Percentiles rank a stretch among this genome's conserved stretches.
These are phyloP conservation scores for Phthorimaea operculella DNA, from an alignment of 1,140 invertebrate genomes.

Conservation along the genomic window DNA sequence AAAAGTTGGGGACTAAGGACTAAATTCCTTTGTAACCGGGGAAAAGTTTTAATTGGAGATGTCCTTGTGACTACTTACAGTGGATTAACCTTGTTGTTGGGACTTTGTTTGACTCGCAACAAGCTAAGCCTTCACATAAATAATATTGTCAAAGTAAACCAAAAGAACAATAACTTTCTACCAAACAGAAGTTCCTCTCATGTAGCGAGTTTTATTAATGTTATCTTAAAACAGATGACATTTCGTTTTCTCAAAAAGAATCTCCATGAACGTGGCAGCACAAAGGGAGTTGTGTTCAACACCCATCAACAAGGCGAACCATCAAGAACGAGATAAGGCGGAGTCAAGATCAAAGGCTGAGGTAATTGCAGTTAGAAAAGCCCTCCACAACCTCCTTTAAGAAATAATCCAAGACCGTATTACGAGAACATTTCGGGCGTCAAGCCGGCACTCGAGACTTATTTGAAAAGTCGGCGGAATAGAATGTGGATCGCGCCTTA, in stretches of 20 bases:
- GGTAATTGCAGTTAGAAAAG: not conserved
- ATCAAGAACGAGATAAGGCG: not conserved
- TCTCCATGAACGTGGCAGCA: not conserved
- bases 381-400: not conserved
- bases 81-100: not conserved
- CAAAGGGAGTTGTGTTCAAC: not conserved
- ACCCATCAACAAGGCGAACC: not conserved
- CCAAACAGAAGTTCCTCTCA: too few species aligned
- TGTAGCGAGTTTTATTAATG: too few species aligned
- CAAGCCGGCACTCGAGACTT: too few species aligned
- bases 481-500: too few species aligned
- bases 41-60: conserved; percentile 27
- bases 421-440: too few species aligned
- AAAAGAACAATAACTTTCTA: too few species aligned
- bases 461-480: too few species aligned
- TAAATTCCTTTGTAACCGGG: conserved; percentile 17
- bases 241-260: too few species aligned
- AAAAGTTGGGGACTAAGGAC: conserved; percentile 12
- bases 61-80: conserved; percentile 15
- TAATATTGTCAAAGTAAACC: too few species aligned
- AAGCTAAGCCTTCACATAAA: too few species aligned
- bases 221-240: too few species aligned
- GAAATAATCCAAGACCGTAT: not conserved
- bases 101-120: not conserved
- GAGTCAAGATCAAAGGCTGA: not conserved